Evolutionary conservation across 2,888 invertebrate species (phyloP), one percentile per base, ranked within the genome.

Genomic region (Cheilosia scutellata): DNA sequence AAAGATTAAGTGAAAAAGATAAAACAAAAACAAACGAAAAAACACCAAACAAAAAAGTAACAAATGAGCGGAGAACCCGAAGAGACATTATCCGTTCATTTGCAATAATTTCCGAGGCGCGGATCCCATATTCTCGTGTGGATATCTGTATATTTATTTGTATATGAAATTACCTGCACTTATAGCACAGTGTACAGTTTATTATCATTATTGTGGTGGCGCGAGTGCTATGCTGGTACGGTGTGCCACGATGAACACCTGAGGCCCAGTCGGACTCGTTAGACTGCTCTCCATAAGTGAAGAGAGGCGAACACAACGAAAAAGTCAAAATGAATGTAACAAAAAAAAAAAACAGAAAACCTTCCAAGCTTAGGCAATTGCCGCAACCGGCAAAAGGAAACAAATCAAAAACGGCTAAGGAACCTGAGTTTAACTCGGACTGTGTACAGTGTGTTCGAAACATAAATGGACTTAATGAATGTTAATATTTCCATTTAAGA

Each of bases 201-300:
- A 83, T 75, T 83, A 78, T 66, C 58, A 87, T 77, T 78, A 62
- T 60, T 57, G 55, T 71, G 76, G 74, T 71, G 76, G 74, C 75
- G 79, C 75, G 68, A 87, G 71, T 68, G 63, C 58, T 65, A 47
- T 66, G 83, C 55, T 77, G 82, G 75, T 80, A 66, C 66, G 9
- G 7, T 7, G 74, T 75, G 83, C 76, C 47, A 60, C 44, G 80
- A 53, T 68, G 75, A 72, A 87, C 87, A 87, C 87, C 87, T 87
- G 87, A 87, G 82, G 76, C 82, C 87, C 55, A 58, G 87, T 86
- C 76, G 53, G 71, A 87, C 87, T 83, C 49, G 87, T 87, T 87
- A 87, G 53, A 82, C 87, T 13, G 71, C 80, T 79, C 47, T 71
- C 33, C 62, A 20, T 20, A 71, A 65, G 42, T 57, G 60, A 65